Conservation (phyloP, 2,888 invertebrate genomes). For the Pyrochroa serraticornis region DNA sequence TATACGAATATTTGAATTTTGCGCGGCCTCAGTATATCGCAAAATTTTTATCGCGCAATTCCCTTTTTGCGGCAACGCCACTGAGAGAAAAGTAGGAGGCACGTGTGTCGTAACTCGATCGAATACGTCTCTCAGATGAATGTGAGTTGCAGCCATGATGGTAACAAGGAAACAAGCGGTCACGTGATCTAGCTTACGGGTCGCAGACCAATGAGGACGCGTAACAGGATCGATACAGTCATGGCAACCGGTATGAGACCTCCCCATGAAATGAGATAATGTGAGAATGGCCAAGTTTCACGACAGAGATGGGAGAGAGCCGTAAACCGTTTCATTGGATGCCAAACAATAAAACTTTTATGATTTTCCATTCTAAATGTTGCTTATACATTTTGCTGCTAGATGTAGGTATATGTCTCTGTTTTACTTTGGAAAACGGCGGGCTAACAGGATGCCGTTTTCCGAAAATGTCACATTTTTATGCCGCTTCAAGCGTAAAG, state of each 20-base stretch:
- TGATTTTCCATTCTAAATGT: slow-evolving; percentile 55
- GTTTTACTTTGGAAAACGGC: slow-evolving; percentile 30
- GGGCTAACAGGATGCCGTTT: not conserved
- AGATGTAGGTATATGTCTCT: slow-evolving; percentile 58
- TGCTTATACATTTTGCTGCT: slow-evolving; percentile 57
- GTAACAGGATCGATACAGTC: slow-evolving; percentile 52
- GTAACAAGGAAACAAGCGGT: slow-evolving; percentile 44
- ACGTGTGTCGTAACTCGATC: slow-evolving; percentile 40
- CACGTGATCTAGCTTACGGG: slow-evolving; percentile 52
- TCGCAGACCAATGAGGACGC: slow-evolving; percentile 48
- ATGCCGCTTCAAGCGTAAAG: not conserved
- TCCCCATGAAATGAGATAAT: slow-evolving; percentile 44
- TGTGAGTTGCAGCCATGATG: slow-evolving; percentile 52
- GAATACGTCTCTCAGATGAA: slow-evolving; percentile 34
- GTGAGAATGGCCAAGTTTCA: slow-evolving; percentile 18
- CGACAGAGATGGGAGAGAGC: slow-evolving; percentile 45
- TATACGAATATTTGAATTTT: too few species aligned
- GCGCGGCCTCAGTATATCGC: too few species aligned
- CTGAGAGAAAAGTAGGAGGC: slow-evolving; percentile 29
- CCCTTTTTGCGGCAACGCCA: not conserved
- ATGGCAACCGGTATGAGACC: slow-evolving; percentile 54
- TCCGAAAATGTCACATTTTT: slow-evolving; percentile 4
- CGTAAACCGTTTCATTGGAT: slow-evolving; percentile 56
- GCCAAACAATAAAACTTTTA: slow-evolving; percentile 59
- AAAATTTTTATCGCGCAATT: too few species aligned